Conservation (phyloP, 2,113 vertebrate genomes). For the Caracal caracal region DNA sequence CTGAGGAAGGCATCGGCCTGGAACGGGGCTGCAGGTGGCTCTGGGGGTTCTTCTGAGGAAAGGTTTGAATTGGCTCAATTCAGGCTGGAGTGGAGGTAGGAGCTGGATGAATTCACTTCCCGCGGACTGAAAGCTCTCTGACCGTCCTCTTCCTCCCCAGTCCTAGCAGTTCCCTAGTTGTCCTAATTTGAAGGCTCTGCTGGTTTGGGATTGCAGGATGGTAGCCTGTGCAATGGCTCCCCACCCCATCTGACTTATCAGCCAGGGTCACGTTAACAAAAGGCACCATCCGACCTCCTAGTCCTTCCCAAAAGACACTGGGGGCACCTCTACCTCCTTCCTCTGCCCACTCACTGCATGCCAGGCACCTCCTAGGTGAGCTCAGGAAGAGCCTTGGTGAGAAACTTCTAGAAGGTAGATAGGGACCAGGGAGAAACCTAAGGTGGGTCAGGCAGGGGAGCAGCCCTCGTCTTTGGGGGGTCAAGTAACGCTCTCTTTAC, state of each 20-base stretch:
- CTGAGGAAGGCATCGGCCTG: background rate
- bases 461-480: conserved; percentile 4
- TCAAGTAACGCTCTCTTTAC: conserved; percentile 30
- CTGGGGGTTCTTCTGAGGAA: background rate
- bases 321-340: background rate
- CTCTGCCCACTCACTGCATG: background rate
- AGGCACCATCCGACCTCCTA: background rate
- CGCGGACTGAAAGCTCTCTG: background rate
- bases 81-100: background rate
- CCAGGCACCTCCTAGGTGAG: background rate
- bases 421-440: background rate
- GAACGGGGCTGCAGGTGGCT: background rate
- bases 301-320: background rate
- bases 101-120: background rate
- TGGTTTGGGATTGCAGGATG: background rate
- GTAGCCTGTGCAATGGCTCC: background rate
- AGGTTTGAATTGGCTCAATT: background rate
- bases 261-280: background rate
- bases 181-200: background rate
- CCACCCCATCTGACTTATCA: background rate
- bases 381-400: background rate
- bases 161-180: background rate
- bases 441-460: background rate
- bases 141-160: background rate
- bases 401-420: background rate